Evolutionary conservation across 1,140 invertebrate species (phyloP).

Genomic region (Brachionus angularis): DNA sequence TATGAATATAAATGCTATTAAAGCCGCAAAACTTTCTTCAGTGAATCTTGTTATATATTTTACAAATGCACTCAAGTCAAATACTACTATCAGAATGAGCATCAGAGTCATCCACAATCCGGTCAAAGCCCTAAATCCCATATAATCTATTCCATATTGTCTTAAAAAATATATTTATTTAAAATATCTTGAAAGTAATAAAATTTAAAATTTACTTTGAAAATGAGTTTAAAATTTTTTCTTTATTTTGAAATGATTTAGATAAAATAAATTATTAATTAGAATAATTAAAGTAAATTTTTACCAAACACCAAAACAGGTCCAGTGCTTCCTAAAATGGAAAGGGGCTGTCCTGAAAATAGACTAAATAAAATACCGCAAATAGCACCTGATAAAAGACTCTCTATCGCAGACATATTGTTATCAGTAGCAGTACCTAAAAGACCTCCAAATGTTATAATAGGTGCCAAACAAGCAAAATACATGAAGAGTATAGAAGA

Average conservation of each 20-base stretch:
- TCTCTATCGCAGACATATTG: slow-evolving; percentile 95
- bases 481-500: slow-evolving; percentile 98
- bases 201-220: slow-evolving; percentile 63
- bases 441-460: slow-evolving; percentile 91
- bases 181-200: too few species aligned
- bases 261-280: slow-evolving; percentile 42
- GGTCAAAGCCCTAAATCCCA: slow-evolving; percentile 89
- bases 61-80: slow-evolving; percentile 93
- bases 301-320: slow-evolving; percentile 97
- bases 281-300: slow-evolving; percentile 69
- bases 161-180: too few species aligned
- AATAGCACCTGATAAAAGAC: slow-evolving; percentile 88
- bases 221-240: slow-evolving; percentile 57
- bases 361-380: slow-evolving; percentile 91
- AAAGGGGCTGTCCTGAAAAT: slow-evolving; percentile 94
- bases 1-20: slow-evolving; percentile 98
- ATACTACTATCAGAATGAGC: slow-evolving; percentile 79
- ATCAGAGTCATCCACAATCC: slow-evolving; percentile 93
- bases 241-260: slow-evolving; percentile 45
- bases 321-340: slow-evolving; percentile 92
- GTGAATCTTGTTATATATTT: slow-evolving; percentile 84
- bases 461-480: slow-evolving; percentile 94
- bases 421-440: slow-evolving; percentile 88
- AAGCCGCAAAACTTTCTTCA: slow-evolving; percentile 97
- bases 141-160: slow-evolving; percentile 74